Conservation (phyloP, 2,113 vertebrate species). For the Gyps fulvus region DNA sequence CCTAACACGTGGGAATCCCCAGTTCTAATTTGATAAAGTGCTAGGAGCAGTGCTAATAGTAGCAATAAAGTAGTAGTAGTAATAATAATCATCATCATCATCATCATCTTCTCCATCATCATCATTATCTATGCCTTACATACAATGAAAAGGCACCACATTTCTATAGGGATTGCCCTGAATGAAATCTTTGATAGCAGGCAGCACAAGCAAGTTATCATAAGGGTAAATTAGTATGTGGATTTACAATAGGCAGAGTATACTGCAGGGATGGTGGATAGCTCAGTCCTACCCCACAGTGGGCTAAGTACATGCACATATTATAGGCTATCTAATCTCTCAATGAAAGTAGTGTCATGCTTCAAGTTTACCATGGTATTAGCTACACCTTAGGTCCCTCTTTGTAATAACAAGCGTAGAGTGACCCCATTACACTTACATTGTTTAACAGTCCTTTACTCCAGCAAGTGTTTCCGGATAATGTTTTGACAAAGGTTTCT, state of each 20-base stretch:
- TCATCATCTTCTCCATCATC: no score
- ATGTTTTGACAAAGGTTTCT: background rate
- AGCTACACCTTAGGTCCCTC: background rate
- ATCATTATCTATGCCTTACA: background rate
- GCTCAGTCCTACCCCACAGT: background rate
- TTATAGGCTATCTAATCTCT: background rate
- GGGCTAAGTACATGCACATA: background rate
- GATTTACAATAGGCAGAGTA: background rate
- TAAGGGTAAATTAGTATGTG: background rate
- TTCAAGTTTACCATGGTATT: background rate
- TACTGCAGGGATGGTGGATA: background rate
- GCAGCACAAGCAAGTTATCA: background rate
- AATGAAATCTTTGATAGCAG: background rate
- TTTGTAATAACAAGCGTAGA: background rate
- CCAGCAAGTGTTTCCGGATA: background rate
- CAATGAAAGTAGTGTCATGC: background rate
- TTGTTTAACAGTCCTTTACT: background rate
- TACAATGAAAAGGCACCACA: background rate
- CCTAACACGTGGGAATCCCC: background rate
- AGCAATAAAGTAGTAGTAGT: background rate
- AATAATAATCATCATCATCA: background rate
- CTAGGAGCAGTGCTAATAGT: background rate
- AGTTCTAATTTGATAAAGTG: background rate
- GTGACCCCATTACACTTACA: background rate
- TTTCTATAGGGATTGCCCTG: background rate